Percentiles rank a stretch among this genome's conserved stretches.
These are phyloP conservation scores for Goniozus legneri DNA, from an alignment of 1,140 invertebrate species.

Conservation along the genomic window DNA sequence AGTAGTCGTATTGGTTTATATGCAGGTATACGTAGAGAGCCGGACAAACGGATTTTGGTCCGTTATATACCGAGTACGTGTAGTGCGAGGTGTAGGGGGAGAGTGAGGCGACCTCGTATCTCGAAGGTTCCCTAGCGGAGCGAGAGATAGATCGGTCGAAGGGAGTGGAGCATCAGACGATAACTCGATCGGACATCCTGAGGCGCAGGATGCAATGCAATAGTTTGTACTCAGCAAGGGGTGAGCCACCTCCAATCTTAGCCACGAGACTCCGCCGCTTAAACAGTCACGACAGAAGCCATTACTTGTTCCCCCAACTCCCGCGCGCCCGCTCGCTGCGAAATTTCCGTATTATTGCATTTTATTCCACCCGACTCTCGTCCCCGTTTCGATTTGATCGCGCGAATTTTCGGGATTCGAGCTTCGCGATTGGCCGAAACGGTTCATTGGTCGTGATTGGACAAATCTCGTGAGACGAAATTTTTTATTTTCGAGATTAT, in stretches of 20 bases:
- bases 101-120: no score
- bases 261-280: slow-evolving; percentile 28
- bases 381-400: background rate
- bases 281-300: slow-evolving; percentile 40
- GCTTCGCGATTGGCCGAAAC: no score
- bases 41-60: no score
- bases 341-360: slow-evolving; percentile 8
- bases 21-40: no score
- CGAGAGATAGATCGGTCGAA: slow-evolving; percentile 1
- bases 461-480: no score
- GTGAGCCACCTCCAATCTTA: slow-evolving; percentile 39
- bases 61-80: no score
- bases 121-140: no score
- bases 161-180: slow-evolving; percentile 15
- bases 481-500: no score
- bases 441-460: no score
- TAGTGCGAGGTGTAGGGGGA: no score
- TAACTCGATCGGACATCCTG: slow-evolving; percentile 40
- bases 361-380: slow-evolving; percentile 2
- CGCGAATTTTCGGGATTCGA: no score
- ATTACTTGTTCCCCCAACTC: slow-evolving; percentile 32
- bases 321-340: slow-evolving; percentile 15
- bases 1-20: no score
- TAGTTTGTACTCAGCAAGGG: slow-evolving; percentile 36
- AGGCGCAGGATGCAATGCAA: slow-evolving; percentile 35